phyloP scores from a whole-genome alignment of 2,888 invertebrate genomes.

The Ptycholaimellus sp. region DNA sequence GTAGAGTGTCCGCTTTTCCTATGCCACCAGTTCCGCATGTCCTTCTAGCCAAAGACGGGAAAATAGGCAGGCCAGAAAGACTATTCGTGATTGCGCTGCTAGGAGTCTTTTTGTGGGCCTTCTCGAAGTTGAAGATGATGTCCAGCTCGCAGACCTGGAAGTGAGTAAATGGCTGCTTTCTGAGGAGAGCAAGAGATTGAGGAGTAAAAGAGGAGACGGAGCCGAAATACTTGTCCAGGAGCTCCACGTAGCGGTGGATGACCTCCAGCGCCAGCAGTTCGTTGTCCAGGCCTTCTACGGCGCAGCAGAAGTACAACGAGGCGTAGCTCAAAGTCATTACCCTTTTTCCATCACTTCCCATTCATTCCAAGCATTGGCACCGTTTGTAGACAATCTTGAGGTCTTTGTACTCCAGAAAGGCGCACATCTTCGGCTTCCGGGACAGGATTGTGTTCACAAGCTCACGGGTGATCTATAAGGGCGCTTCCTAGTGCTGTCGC shows the following conservation, averaged over 20 bases:
- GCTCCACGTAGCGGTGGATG: slow-evolving; percentile 30
- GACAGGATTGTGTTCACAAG: slow-evolving; percentile 31
- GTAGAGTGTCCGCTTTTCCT: too few relatives aligned
- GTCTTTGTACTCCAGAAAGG: slow-evolving; percentile 91
- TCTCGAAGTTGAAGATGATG: slow-evolving; percentile 32
- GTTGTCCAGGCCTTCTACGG: slow-evolving; percentile 29
- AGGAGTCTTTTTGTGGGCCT: too few relatives aligned
- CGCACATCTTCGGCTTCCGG: slow-evolving; percentile 51
- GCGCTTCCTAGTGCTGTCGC: slow-evolving; percentile 43
- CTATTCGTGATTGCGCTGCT: slow-evolving; percentile 30
- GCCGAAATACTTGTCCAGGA: slow-evolving; percentile 31
- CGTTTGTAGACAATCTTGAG: slow-evolving; percentile 89
- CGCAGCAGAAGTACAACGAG: slow-evolving; percentile 30
- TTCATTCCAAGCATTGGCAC: slow-evolving; percentile 31
- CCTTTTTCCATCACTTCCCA: background rate
- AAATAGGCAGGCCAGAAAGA: slow-evolving; percentile 23
- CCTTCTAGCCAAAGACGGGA: too few relatives aligned
- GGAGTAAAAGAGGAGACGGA: slow-evolving; percentile 14
- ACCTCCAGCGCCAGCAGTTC: slow-evolving; percentile 29
- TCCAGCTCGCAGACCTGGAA: slow-evolving; percentile 29
- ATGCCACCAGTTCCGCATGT: too few relatives aligned
- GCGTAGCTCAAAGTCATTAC: slow-evolving; percentile 23
- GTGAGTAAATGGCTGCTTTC: background rate
- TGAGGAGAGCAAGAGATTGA: background rate
- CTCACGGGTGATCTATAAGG: slow-evolving; percentile 30